Base-by-base conservation (phyloP, 2,113 vertebrate genomes). In the Piprites chloris region DNA sequence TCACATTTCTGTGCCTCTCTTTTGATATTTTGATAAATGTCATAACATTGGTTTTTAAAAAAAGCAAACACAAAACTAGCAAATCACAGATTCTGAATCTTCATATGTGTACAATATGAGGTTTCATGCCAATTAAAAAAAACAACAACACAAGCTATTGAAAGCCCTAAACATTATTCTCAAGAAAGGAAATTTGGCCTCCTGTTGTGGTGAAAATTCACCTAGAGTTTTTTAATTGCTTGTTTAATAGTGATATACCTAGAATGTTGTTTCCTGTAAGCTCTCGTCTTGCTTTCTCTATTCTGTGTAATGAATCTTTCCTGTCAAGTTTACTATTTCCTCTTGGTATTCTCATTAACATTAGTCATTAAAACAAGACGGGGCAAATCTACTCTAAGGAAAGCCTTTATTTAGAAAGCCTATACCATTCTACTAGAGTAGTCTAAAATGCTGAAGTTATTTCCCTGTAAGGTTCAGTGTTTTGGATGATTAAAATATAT, bases 281-380 rank as follows among this genome's bases (percentile, higher is more conserved):
- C 12, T 56, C 32, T 85, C 37, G 21, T 42, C 39, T 50, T 89
- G 62, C 46, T 79, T 89, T 87, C 41, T 73, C 14, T 42, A 13
- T 62, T 72, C 32, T 66, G 18, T 44, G 14, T 76, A 85, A 87
- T 66, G 19, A 91, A 76, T 82, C 37, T 49, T 89, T 76, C 28
- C 37, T 93, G 71, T 58, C 85, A 89, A 52, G 32, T 85, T 89
- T 58, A 66, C 41, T n/a, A 28, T 87, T 95, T 89, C 58, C 46
- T 71, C 81, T 91, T 79, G 32, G 58, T 87, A 79, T 53, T 87
- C 22, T 93, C 49, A 87, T 95, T 91, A 96, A 67, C 33, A 44
- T 90, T 63, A 75, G 30, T 63, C 82, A 93, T 96, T 90, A 88
- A 73, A 93, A 79, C 21, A 63, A 71, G 33, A 88, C 5, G 74